These are phyloP conservation scores for Euproctis similis DNA, from an alignment of 2,888 invertebrate genomes.

Conservation along the genomic window DNA sequence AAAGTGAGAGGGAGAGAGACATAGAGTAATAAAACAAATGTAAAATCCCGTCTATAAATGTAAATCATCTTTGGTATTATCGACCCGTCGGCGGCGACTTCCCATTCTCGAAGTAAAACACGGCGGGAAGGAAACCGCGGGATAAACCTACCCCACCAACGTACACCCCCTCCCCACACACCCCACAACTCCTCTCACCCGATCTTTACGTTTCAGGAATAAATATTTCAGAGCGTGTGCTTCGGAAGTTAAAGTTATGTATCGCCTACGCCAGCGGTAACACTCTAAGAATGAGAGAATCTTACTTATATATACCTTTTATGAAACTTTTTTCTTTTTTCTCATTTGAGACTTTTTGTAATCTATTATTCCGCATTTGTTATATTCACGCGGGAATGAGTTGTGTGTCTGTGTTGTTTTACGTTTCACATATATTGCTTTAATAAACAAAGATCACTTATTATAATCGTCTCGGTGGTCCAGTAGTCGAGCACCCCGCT, in stretches of 20 bases:
- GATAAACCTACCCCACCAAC: constrained; percentile 58
- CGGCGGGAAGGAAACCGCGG: constrained; percentile 75
- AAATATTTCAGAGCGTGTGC: constrained; percentile 77
- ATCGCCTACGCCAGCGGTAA: constrained; percentile 66
- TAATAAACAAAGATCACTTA: no score
- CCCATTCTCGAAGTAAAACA: constrained; percentile 76
- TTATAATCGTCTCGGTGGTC: no score
- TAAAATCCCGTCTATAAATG: constrained; percentile 28
- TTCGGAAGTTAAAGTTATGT: constrained; percentile 74
- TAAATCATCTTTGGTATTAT: constrained; percentile 67
- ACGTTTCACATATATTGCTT: no score
- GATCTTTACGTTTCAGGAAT: constrained; percentile 76
- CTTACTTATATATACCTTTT: constrained; percentile 57
- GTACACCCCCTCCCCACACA: constrained; percentile 32
- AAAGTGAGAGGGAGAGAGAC: no score
- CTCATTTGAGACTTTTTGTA: no score
- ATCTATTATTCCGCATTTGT: no score
- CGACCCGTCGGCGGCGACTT: constrained; percentile 74
- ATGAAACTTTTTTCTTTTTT: no score
- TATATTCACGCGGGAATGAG: no score
- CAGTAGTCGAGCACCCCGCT: no score
- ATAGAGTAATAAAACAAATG: background rate
- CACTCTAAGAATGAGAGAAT: constrained; percentile 70
- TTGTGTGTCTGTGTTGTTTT: no score
- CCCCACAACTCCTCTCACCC: constrained; percentile 41